Percentiles rank a stretch among this genome's conserved stretches.
These are phyloP conservation scores for Polia nebulosa DNA, from an alignment of 2,888 invertebrate species.

Conservation along the genomic window DNA sequence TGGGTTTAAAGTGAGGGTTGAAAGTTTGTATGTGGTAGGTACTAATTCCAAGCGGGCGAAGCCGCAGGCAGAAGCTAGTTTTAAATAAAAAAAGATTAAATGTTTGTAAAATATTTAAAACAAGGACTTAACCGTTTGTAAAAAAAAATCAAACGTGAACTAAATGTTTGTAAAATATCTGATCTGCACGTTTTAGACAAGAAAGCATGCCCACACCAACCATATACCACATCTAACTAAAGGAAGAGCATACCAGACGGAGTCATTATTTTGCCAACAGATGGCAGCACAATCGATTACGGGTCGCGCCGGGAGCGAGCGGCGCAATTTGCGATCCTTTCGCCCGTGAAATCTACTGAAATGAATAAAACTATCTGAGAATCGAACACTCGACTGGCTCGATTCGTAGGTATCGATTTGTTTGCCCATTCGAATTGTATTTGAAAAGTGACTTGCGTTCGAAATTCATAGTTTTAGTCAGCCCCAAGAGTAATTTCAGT, in stretches of 20 bases:
- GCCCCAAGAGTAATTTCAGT: neutral
- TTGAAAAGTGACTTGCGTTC: slow-evolving; percentile 24
- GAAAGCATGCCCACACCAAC: slow-evolving; percentile 53
- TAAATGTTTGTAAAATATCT: neutral
- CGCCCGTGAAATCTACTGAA: slow-evolving; percentile 89
- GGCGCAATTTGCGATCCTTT: slow-evolving; percentile 87
- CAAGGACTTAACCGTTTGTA: no score
- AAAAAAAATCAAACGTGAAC: no score
- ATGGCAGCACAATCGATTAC: slow-evolving; percentile 90
- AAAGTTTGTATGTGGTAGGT: no score
- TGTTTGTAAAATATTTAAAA: no score
- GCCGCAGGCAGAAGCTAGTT: no score
- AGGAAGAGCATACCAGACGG: slow-evolving; percentile 86
- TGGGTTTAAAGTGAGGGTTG: no score
- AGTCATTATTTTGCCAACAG: slow-evolving; percentile 90
- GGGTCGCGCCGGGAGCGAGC: slow-evolving; percentile 80
- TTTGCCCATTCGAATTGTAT: slow-evolving; percentile 53
- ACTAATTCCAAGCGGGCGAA: no score
- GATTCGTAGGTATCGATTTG: slow-evolving; percentile 71
- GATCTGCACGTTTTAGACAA: neutral
- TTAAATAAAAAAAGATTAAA: no score
- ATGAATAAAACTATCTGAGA: slow-evolving; percentile 89
- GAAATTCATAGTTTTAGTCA: neutral
- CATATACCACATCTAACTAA: slow-evolving; percentile 77
- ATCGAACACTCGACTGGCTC: slow-evolving; percentile 80